Percentiles rank a stretch among this genome's conserved stretches.
Conservation (phyloP, 1,140 invertebrate genomes). For the Riptortus pedestris region DNA sequence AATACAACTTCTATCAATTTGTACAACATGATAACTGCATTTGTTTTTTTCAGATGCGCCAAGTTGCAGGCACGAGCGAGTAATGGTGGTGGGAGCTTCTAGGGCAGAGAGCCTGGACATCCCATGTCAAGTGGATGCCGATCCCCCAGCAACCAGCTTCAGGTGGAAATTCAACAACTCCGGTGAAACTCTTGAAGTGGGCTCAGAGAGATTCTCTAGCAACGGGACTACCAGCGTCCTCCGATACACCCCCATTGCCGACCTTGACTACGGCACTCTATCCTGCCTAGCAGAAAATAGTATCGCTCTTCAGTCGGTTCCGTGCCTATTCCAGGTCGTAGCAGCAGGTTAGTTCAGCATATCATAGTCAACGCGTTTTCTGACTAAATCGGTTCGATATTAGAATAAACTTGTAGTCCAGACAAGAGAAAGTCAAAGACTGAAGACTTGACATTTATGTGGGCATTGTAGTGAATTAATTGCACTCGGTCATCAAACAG, state of each 20-base stretch:
- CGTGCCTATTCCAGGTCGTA: slow-evolving; percentile 70
- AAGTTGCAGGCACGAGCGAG: slow-evolving; percentile 60
- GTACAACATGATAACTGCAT: too few relatives aligned
- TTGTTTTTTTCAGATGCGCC: slow-evolving; percentile 71
- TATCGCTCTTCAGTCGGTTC: slow-evolving; percentile 59
- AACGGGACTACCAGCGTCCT: slow-evolving; percentile 42
- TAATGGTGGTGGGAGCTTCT: slow-evolving; percentile 71
- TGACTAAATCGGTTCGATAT: not conserved
- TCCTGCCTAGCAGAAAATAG: slow-evolving; percentile 68
- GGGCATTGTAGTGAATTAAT: too few relatives aligned
- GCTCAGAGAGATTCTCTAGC: slow-evolving; percentile 52
- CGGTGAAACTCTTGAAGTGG: slow-evolving; percentile 66
- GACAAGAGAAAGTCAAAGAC: too few relatives aligned
- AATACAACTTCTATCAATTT: too few relatives aligned
- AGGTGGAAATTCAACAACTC: slow-evolving; percentile 88
- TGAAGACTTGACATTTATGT: too few relatives aligned
- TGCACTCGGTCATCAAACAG: too few relatives aligned
- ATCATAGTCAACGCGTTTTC: not conserved
- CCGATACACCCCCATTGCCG: slow-evolving; percentile 42
- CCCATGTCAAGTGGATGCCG: slow-evolving; percentile 73
- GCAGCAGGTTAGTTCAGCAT: slow-evolving; percentile 48
- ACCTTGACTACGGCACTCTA: slow-evolving; percentile 59
- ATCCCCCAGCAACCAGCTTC: slow-evolving; percentile 72
- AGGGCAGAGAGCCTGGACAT: slow-evolving; percentile 71
- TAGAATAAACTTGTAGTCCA: too few relatives aligned